Percentiles rank a stretch among this genome's conserved stretches.
Evolutionary conservation across 1,140 invertebrate species (phyloP).

Genomic region (Procambarus clarkii): DNA sequence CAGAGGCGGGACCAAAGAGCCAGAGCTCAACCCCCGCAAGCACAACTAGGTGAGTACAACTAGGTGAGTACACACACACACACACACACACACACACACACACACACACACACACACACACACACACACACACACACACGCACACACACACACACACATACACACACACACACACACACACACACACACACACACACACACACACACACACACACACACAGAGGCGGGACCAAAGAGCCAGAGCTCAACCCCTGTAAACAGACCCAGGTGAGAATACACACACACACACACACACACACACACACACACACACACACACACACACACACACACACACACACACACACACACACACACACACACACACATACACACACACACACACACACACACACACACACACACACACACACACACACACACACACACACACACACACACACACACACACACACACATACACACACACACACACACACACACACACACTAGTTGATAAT

Average conservation of each 20-base stretch:
- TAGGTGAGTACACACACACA: no score
- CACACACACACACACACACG: slow-evolving; percentile 9
- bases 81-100: no score
- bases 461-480: neutral
- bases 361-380: slow-evolving; percentile 12
- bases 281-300: slow-evolving; percentile 9
- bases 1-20: no score
- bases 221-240: no score
- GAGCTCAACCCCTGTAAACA: no score
- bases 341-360: neutral
- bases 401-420: neutral
- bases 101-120: slow-evolving; percentile 6
- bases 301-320: slow-evolving; percentile 9
- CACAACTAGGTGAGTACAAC: no score
- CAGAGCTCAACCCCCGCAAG: no score
- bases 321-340: neutral
- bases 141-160: slow-evolving; percentile 9
- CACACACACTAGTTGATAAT: neutral
- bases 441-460: neutral
- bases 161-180: slow-evolving; percentile 9
- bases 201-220: slow-evolving; percentile 9
- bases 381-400: slow-evolving; percentile 12
- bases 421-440: neutral
- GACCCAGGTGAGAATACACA: no score
- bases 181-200: slow-evolving; percentile 9